A percentile compares a stretch with the other conserved stretches of the same genome.
Evolutionary conservation across 2,113 vertebrate species (phyloP).

Genomic region (Lepus americanus): DNA sequence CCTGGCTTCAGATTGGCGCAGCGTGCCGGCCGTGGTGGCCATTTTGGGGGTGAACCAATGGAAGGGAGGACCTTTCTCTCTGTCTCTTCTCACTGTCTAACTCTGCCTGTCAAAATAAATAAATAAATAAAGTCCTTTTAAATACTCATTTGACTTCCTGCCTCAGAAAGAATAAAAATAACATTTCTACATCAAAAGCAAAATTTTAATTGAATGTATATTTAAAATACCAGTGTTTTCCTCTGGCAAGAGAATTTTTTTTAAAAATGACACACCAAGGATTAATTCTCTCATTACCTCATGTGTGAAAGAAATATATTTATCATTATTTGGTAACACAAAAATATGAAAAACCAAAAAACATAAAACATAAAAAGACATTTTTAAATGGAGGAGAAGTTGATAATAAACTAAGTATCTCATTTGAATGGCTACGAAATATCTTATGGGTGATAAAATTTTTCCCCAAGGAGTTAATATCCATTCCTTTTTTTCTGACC

Average conservation of each 20-base stretch:
- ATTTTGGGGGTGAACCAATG: no score
- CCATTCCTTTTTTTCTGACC: background rate
- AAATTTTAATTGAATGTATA: background rate
- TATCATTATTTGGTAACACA: background rate
- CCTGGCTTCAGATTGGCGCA: no score
- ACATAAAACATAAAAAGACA: background rate
- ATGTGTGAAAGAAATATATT: background rate
- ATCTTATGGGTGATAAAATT: background rate
- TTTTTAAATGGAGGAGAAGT: background rate
- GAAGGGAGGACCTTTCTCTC: no score
- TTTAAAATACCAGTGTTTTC: background rate
- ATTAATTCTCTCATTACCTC: background rate
- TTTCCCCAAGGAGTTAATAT: conserved; percentile 25
- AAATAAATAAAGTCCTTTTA: background rate
- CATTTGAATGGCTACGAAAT: conserved; percentile 45
- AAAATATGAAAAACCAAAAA: conserved; percentile 32
- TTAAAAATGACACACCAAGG: background rate
- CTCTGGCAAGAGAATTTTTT: background rate
- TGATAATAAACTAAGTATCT: background rate
- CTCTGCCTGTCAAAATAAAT: no score
- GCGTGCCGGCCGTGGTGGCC: no score
- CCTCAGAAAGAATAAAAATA: conserved; percentile 35
- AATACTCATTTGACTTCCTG: background rate
- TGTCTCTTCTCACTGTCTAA: no score
- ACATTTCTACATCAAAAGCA: conserved; percentile 6